Base-by-base conservation (phyloP, 2,797 vertebrate species). In the Enteromius radiatus region DNA sequence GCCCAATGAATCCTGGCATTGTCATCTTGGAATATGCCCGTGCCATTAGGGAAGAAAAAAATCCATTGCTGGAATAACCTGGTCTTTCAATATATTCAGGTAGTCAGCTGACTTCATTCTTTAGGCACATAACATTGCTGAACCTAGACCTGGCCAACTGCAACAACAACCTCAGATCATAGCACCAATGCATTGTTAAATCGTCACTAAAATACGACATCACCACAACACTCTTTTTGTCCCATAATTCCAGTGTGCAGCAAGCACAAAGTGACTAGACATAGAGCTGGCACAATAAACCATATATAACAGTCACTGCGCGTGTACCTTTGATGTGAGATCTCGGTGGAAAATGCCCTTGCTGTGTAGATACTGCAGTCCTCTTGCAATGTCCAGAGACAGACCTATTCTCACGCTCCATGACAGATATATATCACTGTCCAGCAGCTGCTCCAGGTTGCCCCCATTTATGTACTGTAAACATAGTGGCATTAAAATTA, bases 341-440 rank as follows among this genome's bases (percentile, higher is more conserved):
- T 97, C 96, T 0, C 96, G 91, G 88, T 97, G 96, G 89, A 97
- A 96, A 89, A 97, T 94, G 71, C 96, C 96, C 87, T 96, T 97
- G 90, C 94, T 94, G 90, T 97, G 96, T 80, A 97, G 93, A 88
- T 97, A 97, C 82, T 85, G 91, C 17, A 97, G 92, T 41, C 96
- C 96, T 0, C 84, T 81, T 76, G 96, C 94, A 0, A 97, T 96
- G 89, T 96, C 95, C 89, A 96, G 91, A 45, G 95, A 96, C 86
- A 97, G 91, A 82, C 83, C 91, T 80, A 96, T 91, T 79, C 95
- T 94, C 47, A 92, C 87, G 0, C 90, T 84, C 96, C 96, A 97
- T 65, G 95, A 93, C 0, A 97, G 92, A 19, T 92, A 93, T 33
- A 93, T 92, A 0, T 94, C 90, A 85, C 96, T 95, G 92, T 95